Evolutionary conservation across 2,888 invertebrate species (phyloP).

Genomic region (Chaetogeoica ovagalla): DNA sequence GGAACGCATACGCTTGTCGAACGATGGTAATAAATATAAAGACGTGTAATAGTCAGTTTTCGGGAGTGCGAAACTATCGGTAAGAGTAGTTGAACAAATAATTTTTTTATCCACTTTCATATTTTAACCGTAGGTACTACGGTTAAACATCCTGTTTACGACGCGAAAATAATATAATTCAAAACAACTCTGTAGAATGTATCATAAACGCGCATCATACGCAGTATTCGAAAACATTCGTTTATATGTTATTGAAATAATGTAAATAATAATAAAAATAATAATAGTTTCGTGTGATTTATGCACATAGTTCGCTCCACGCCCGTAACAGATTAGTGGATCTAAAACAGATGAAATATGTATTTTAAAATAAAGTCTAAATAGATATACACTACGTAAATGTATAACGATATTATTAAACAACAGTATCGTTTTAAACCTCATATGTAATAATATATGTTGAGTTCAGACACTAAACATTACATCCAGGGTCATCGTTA

Average conservation of each 20-base stretch:
- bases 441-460: too few species aligned
- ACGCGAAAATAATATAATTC: not conserved
- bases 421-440: too few species aligned
- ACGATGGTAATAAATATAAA: not conserved
- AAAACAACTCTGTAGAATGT: not conserved
- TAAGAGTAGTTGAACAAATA: too few species aligned
- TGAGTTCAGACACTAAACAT: too few species aligned
- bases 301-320: too few species aligned
- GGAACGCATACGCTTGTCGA: not conserved
- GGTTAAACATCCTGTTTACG: not conserved
- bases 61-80: not conserved
- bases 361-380: too few species aligned
- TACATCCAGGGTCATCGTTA: too few species aligned
- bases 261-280: not conserved
- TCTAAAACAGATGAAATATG: too few species aligned
- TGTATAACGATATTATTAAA: too few species aligned
- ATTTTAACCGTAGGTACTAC: not conserved
- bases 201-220: not conserved
- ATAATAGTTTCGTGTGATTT: too few species aligned
- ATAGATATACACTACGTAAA: too few species aligned
- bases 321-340: too few species aligned
- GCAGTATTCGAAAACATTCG: not conserved
- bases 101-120: constrained; percentile 21
- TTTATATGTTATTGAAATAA: not conserved
- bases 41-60: not conserved